Percentiles rank a stretch among this genome's conserved stretches.
These are phyloP conservation scores for Sebastes fasciatus DNA, from an alignment of 2,113 vertebrate species.

Conservation along the genomic window DNA sequence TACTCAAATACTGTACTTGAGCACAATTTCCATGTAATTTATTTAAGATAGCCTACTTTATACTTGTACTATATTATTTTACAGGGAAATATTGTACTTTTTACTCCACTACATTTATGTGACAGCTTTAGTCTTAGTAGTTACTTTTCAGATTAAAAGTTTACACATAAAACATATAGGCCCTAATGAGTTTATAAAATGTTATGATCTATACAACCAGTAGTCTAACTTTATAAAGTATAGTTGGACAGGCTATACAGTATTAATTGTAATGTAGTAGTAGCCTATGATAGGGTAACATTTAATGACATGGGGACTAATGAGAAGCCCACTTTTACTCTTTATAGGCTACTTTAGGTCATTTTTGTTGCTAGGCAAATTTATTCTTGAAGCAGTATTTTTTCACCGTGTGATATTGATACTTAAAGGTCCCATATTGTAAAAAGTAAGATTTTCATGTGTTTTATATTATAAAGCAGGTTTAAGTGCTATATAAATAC, in stretches of 20 bases:
- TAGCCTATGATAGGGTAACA: not conserved
- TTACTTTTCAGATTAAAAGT: not conserved
- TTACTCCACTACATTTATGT: not conserved
- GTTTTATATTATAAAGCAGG: no score
- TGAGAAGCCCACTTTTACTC: not conserved
- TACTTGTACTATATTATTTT: not conserved
- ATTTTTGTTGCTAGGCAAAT: not conserved
- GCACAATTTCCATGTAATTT: not conserved
- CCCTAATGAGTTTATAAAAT: no score
- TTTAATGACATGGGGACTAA: not conserved
- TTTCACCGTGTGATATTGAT: not conserved
- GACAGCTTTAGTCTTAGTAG: not conserved
- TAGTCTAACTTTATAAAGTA: not conserved
- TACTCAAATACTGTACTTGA: not conserved
- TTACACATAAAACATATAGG: not conserved
- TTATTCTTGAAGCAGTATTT: not conserved
- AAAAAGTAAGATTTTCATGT: no score
- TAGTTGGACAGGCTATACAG: not conserved
- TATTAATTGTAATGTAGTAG: not conserved
- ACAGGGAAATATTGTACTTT: not conserved
- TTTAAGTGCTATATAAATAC: no score
- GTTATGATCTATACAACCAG: not conserved
- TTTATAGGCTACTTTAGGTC: not conserved
- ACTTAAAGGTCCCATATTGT: not conserved
- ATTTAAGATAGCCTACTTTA: no score